Percentiles rank a stretch among this genome's conserved stretches.
phyloP scores from a whole-genome alignment of 2,797 vertebrate species.

The Artibeus jamaicensis region DNA sequence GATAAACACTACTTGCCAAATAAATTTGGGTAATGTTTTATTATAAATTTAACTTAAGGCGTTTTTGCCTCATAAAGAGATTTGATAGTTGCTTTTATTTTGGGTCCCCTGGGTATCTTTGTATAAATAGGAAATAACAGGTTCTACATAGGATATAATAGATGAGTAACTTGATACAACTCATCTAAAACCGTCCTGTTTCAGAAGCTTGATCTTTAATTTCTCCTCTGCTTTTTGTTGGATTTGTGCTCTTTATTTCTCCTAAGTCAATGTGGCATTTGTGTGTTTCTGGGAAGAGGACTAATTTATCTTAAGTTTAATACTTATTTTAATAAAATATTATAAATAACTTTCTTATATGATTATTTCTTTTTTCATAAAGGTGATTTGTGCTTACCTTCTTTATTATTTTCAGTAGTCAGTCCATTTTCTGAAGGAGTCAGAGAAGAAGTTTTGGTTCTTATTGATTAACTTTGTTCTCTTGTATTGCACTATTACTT shows the following conservation, averaged over 20 bases:
- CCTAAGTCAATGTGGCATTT: background rate
- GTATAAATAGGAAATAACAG: background rate
- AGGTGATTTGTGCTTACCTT: background rate
- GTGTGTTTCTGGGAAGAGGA: background rate
- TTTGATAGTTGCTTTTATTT: background rate
- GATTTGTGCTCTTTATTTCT: background rate
- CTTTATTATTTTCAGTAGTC: background rate
- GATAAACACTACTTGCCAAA: background rate
- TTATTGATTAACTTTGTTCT: background rate
- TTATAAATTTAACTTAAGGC: background rate
- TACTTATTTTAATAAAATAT: background rate
- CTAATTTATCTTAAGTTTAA: background rate
- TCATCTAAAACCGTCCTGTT: background rate
- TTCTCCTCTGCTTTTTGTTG: background rate
- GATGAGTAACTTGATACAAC: background rate
- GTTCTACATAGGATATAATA: background rate
- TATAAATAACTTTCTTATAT: background rate
- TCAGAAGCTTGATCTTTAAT: background rate
- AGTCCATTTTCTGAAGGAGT: background rate
- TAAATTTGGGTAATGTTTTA: background rate
- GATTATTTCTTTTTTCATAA: background rate
- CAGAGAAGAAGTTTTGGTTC: background rate
- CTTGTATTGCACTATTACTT: background rate
- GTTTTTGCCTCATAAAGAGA: background rate
- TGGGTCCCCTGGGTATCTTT: background rate